Evolutionary conservation across 2,797 vertebrate species (phyloP).

Genomic region (Chelidonichthys spinosus): DNA sequence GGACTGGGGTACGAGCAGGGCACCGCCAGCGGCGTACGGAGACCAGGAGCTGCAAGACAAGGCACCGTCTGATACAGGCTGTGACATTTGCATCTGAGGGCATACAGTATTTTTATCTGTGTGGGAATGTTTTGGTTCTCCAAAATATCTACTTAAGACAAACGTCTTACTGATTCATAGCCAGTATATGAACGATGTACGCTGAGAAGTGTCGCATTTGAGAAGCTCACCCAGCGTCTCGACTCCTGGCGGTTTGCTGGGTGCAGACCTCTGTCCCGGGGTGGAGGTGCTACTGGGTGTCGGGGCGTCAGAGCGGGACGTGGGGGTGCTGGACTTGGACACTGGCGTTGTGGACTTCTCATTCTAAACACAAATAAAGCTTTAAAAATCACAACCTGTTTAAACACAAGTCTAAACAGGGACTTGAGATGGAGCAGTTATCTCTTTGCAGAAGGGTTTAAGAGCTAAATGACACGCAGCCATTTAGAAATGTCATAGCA

Average conservation of each 20-base stretch:
- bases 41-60: constrained; percentile 82
- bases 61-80: not conserved
- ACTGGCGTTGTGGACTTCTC: constrained; percentile 95
- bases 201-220: not conserved
- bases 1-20: constrained; percentile 90
- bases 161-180: too few relatives aligned
- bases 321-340: constrained; percentile 95
- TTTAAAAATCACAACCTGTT: not conserved
- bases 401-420: not conserved
- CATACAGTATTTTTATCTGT: too few relatives aligned
- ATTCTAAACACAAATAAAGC: constrained; percentile 80
- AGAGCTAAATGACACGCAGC: not conserved
- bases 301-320: constrained; percentile 91
- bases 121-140: too few relatives aligned
- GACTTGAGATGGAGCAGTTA: not conserved
- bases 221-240: constrained; percentile 87
- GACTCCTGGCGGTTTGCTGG: constrained; percentile 86
- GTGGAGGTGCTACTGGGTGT: constrained; percentile 92
- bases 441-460: not conserved
- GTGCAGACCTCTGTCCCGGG: constrained; percentile 88
- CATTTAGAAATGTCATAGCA: not conserved
- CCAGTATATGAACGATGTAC: not conserved
- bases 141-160: too few relatives aligned
- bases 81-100: not conserved
- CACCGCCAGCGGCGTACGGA: constrained; percentile 91